Base-by-base conservation (phyloP, 1,140 invertebrate species). In the Macrosteles quadrilineatus region DNA sequence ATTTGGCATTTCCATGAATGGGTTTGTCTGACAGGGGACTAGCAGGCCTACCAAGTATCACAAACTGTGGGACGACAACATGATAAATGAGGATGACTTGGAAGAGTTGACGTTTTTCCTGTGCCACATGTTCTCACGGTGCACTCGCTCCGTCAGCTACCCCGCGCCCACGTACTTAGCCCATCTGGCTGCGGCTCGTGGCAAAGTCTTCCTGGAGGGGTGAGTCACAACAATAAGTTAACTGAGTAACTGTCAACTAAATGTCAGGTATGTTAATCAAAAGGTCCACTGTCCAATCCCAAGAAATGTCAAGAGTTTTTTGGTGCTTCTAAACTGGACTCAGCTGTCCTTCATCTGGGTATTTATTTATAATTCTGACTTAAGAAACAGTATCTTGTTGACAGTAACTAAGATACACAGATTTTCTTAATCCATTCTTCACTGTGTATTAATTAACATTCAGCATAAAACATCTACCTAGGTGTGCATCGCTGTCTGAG, bases 81-180 rank as follows among this genome's bases (percentile, higher is more conserved):
- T 88, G 14, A 84, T 96, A 71, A 80, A 82, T 1, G 86, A 92
- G 72, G 88, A 96, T 78, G 83, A 93, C 67, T 82, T 97, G n/a
- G 91, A 97, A 78, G 81, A 87, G 71, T 77, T 97, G 65, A 92
- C 94, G 0, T 96, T 92, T 81, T 89, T 91, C 77, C 80, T 98
- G 21, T 98, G 95, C 78, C 93, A 97, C 76, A 84, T 95, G 81
- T 97, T 94, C 80, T 86, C 90, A 1, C 86, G 95, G 19, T 98
- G 95, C 78, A 91, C 88, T 63, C 85, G 94, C 65, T 86, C 92
- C 1, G 94, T 98, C 0, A 95, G 92, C 14, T 96, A 97, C 83
- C 95, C 95, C 1, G 91, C 96, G 0, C 95, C 95, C 1, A 96
- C 94, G 0, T 97, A 97, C 80, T 96, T 97, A 81, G 94, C 95